Evolutionary conservation across 2,113 vertebrate species (phyloP), one percentile per base, ranked within the genome.

Genomic region (Leucosticte australis): DNA sequence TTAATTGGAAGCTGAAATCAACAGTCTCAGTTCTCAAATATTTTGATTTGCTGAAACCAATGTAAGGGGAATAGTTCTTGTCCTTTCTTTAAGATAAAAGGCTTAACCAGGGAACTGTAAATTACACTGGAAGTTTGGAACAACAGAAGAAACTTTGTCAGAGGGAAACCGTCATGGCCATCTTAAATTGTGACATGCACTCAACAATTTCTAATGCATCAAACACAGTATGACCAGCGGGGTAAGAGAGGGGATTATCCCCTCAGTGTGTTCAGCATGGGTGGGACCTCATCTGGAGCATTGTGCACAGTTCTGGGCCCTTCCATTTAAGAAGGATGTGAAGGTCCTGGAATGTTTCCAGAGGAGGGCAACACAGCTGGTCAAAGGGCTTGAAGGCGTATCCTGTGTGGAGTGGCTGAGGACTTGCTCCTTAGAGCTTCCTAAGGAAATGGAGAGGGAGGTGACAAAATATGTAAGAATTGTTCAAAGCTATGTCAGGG

Each of bases 1-100:
- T 96, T 96, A 88, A 94, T 52, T 87, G 62, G 81, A 92, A 92
- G 50, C 62, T 93, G 85, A 90, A 89, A 85, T 74, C 50, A 67
- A 56, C 39, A 85, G 24, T 33, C 28, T 57, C 30, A 33, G 87
- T 75, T 93, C 33, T n/a, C n/a, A n/a, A n/a, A 35, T 81, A 57
- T 82, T 92, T 70, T 75, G 21, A 53, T 94, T 88, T 67, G 33
- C 62, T 93, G 83, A 93, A 89, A 87, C 26, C 27, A 49, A 7
- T 41, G 23, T 19, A 17, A 11, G 8, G 10, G 62, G 19, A 73
- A 17, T 27, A 75, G 19, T 64, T 63, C 67, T 31, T 77, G 8
- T 79, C 18, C 63, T 53, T 92, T 27, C 13, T 74, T 86, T 60
- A 78, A 70, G 47, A 49, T 53, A 37, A 90, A 85, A 83, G 37